Percentiles rank a stretch among this genome's conserved stretches.
phyloP scores from a whole-genome alignment of 2,797 vertebrate genomes.

The Serranus cabrilla region DNA sequence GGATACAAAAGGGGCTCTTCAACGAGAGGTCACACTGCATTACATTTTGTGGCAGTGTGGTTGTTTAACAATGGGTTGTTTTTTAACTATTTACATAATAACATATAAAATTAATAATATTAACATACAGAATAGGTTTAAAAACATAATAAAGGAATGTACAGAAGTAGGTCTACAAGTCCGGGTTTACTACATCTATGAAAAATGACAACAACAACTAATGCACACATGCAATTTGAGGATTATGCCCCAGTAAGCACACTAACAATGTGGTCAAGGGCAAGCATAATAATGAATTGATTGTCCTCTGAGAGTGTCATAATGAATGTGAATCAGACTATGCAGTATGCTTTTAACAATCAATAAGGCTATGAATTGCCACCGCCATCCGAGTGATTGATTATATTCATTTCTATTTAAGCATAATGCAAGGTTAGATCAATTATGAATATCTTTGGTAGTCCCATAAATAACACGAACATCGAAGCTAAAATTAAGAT shows the following conservation, averaged over 20 bases:
- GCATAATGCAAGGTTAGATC: conserved; percentile 62
- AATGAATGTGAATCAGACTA: conserved; percentile 81
- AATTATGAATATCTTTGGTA: conserved; percentile 64
- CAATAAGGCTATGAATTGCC: conserved; percentile 76
- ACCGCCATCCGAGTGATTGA: conserved; percentile 70
- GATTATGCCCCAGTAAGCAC: conserved; percentile 74
- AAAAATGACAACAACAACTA: conserved; percentile 54
- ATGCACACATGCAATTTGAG: conserved; percentile 45
- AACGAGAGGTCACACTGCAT: conserved; percentile 34
- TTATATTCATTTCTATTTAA: conserved; percentile 75
- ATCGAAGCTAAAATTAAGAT: conserved; percentile 25
- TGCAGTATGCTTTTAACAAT: conserved; percentile 76
- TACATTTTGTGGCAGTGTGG: background rate
- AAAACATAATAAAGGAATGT: background rate
- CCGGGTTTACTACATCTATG: conserved; percentile 10
- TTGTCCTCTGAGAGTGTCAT: conserved; percentile 80
- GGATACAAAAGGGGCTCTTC: conserved; percentile 31
- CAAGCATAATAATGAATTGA: conserved; percentile 80
- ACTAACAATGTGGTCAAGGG: conserved; percentile 76
- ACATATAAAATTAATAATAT: background rate
- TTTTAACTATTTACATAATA: background rate
- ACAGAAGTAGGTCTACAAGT: conserved; percentile 12
- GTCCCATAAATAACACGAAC: conserved; percentile 46
- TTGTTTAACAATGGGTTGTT: background rate
- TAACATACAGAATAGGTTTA: background rate